Conservation (phyloP, 2,888 invertebrate species). For the Zaprionus obscuricornis region DNA sequence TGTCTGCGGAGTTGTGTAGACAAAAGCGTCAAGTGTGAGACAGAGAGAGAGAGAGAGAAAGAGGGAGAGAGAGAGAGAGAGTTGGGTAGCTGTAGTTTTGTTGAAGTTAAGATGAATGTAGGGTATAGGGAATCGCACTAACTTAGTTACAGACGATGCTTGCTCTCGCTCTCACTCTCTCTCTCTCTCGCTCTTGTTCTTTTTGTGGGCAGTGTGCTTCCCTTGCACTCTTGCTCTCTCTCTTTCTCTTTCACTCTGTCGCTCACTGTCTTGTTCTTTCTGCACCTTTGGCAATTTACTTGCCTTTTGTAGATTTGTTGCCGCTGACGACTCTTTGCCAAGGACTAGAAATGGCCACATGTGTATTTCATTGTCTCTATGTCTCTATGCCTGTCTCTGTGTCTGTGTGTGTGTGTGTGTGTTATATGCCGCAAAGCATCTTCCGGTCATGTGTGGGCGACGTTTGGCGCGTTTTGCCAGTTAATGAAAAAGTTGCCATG, state of each 20-base stretch:
- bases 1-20: constrained; percentile 22
- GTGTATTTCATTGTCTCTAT: no score
- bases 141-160: constrained; percentile 48
- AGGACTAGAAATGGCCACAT: constrained; percentile 43
- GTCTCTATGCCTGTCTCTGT: no score
- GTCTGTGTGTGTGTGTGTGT: neutral
- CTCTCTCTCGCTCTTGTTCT: no score
- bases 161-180: no score
- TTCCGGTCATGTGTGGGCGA: constrained; percentile 55
- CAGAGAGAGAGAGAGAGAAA: neutral
- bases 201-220: constrained; percentile 33
- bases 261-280: constrained; percentile 23
- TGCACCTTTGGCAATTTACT: constrained; percentile 45
- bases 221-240: no score
- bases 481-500: constrained; percentile 78
- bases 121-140: constrained; percentile 26
- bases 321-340: constrained; percentile 52
- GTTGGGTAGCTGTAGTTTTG: neutral
- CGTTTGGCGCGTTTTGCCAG: constrained; percentile 21
- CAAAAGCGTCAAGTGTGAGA: constrained; percentile 6
- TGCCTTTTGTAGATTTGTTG: constrained; percentile 53
- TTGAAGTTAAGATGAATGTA: neutral
- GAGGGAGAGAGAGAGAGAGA: neutral
- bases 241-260: no score
- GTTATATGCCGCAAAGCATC: constrained; percentile 25